Evolutionary conservation across 2,888 invertebrate species (phyloP).

Genomic region (Orthosia incerta): DNA sequence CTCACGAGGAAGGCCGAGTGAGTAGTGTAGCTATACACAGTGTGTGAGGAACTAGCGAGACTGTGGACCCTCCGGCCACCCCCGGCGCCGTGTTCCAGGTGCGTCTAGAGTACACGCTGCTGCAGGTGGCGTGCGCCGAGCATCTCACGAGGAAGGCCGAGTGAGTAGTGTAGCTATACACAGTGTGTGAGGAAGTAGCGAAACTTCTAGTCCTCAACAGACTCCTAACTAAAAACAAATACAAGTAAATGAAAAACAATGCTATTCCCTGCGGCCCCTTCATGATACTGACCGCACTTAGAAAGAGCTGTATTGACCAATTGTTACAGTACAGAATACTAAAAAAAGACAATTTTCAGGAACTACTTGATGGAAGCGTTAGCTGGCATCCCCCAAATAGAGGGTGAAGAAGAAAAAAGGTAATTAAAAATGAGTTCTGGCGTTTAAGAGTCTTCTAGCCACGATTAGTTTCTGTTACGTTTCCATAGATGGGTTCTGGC

Average conservation of each 20-base stretch:
- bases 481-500: too few species aligned
- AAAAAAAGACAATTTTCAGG: constrained; percentile 78
- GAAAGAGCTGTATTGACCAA: neutral
- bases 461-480: neutral
- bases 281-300: neutral
- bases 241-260: too few species aligned
- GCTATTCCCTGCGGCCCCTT: too few species aligned
- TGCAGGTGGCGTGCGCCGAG: too few species aligned
- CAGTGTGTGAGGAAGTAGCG: constrained; percentile 91
- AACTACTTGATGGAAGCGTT: constrained; percentile 96
- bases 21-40: constrained; percentile 60
- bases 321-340: neutral
- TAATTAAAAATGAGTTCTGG: constrained; percentile 51
- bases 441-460: neutral
- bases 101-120: too few species aligned
- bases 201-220: constrained; percentile 77
- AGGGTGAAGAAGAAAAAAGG: constrained; percentile 91
- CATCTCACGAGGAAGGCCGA: too few species aligned
- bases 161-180: neutral
- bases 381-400: constrained; percentile 93
- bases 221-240: too few species aligned
- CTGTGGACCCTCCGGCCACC: too few species aligned
- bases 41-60: too few species aligned
- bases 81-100: too few species aligned
- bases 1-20: constrained; percentile 85